A percentile compares a stretch with the other conserved stretches of the same genome.
Evolutionary conservation across 2,797 vertebrate genomes (phyloP).

Genomic region (Paguma larvata): DNA sequence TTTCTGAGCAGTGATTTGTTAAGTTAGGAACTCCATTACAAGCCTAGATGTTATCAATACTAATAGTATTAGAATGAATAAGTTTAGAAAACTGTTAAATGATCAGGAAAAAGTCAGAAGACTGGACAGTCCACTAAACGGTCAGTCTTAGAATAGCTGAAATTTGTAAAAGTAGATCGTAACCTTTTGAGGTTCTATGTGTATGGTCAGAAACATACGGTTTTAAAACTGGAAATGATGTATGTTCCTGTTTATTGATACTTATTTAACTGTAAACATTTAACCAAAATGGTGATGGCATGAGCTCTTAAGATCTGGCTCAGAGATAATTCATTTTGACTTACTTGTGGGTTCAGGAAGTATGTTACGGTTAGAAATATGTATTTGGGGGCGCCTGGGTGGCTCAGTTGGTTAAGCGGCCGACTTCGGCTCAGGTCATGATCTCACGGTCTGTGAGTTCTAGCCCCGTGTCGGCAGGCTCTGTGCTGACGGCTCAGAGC

Average conservation of each 20-base stretch:
- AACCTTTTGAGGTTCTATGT: conserved; percentile 34
- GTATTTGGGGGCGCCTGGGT: too few relatives aligned
- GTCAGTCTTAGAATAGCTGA: background rate
- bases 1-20: conserved; percentile 55
- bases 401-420: too few relatives aligned
- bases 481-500: too few relatives aligned
- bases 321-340: background rate
- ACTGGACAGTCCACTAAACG: conserved; percentile 26
- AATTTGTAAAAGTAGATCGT: conserved; percentile 4
- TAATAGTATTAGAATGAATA: conserved; percentile 67
- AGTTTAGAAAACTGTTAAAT: conserved; percentile 70
- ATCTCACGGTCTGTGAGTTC: too few relatives aligned
- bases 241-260: conserved; percentile 33
- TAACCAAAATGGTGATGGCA: background rate
- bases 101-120: conserved; percentile 40
- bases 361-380: background rate
- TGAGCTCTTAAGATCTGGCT: background rate
- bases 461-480: too few relatives aligned
- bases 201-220: background rate
- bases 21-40: conserved; percentile 54
- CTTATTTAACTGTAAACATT: conserved; percentile 17
- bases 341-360: background rate
- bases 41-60: conserved; percentile 37
- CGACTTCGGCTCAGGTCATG: too few relatives aligned
- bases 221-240: conserved; percentile 47